Base-by-base conservation (phyloP, 2,888 invertebrate species). In the Morpho helenor region DNA sequence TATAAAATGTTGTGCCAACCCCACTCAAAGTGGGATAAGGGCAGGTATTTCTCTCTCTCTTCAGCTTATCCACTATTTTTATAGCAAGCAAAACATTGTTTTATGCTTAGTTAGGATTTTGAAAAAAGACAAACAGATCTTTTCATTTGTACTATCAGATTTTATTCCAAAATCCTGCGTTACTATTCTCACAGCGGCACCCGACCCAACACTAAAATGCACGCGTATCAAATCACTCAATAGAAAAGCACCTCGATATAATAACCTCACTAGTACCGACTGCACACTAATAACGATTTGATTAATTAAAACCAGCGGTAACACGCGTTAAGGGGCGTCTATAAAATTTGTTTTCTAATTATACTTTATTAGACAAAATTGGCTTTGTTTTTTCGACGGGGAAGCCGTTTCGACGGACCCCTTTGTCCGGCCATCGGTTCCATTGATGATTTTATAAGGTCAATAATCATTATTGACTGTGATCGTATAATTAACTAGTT, bases 371-470 rank as follows among this genome's bases (percentile, higher is more conserved):
- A 83, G 77, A 72, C 74, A 69, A 80, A 87, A 87, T 85, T 82
- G 81, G 77, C 81, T 85, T 88, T 86, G 85, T 87, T 85, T 85
- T 86, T 85, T 83, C 71, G 67, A 73, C 67, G 66, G 73, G 66
- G 72, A 73, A 72, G 74, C 77, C 72, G 71, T 73, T 70, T 71
- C 60, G 83, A 79, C 84, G 82, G 83, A 69, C 68, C 74, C 79
- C 80, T 85, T 87, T 82, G 80, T 81, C 70, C 63, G 58, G 44
- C 63, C 52, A 79, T 87, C 89, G 89, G 88, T 75, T 49, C 79
- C 75, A 89, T 89, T 88, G 87, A 87, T 79, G 86, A 89, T 90
- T 90, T 84, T 89, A 84, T 77, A 86, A 85, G 87, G 83, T 79
- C 87, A 86, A 88, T 90, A 85, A 83, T 83, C 76, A 84, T 86